Percentiles rank a stretch among this genome's conserved stretches.
Evolutionary conservation across 2,113 vertebrate species (phyloP).

Genomic region (Cervus canadensis): DNA sequence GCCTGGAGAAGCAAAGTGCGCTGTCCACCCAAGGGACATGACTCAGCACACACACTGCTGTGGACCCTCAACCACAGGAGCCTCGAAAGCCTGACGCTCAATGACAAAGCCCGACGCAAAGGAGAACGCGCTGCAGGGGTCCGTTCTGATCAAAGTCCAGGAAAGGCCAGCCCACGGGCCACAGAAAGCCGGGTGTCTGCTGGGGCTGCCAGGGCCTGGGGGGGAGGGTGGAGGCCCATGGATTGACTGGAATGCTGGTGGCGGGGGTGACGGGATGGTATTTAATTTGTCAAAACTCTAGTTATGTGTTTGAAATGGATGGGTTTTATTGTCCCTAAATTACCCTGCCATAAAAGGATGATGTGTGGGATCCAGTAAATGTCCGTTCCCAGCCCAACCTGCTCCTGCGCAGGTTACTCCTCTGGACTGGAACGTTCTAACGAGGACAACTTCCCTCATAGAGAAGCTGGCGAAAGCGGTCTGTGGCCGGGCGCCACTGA

Average conservation of each 20-base stretch:
- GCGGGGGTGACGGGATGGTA: accelerated
- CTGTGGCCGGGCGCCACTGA: accelerated
- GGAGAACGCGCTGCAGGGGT: accelerated
- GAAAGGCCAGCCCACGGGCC: neutral
- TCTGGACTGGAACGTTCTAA: neutral
- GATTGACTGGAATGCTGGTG: accelerated
- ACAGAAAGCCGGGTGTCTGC: neutral
- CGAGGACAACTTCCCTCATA: neutral
- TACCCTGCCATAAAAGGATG: neutral
- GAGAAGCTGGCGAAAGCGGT: accelerated
- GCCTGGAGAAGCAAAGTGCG: neutral
- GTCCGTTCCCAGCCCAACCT: neutral
- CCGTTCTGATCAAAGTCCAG: neutral
- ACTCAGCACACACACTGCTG: accelerated
- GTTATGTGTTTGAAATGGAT: accelerated
- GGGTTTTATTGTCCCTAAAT: neutral
- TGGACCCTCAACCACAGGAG: neutral
- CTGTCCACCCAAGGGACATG: accelerated
- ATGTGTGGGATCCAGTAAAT: accelerated
- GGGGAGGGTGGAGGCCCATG: neutral
- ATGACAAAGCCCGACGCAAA: neutral
- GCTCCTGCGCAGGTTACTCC: neutral
- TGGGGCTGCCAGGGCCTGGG: neutral
- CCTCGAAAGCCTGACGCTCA: accelerated
- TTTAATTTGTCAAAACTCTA: neutral